Evolutionary conservation across 2,888 invertebrate genomes (phyloP).

Genomic region (Lymantria monacha): DNA sequence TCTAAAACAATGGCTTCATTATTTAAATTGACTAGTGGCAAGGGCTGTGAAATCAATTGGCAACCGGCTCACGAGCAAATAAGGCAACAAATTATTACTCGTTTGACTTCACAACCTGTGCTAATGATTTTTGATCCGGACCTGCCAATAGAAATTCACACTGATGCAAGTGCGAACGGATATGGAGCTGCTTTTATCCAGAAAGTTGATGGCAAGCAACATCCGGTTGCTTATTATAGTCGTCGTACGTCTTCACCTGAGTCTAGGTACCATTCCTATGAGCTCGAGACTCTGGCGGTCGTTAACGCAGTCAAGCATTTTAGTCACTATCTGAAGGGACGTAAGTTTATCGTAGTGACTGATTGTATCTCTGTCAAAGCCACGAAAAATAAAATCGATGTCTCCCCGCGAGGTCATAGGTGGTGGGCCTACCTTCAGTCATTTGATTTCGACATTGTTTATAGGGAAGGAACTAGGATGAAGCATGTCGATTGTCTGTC

Average conservation of each 20-base stretch:
- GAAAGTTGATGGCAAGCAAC: background rate
- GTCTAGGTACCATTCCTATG: conserved; percentile 17
- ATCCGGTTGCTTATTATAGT: background rate
- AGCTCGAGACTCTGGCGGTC: conserved; percentile 23
- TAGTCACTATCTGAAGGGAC: conserved; percentile 10
- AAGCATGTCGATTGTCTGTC: conserved; percentile 11
- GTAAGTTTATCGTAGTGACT: conserved; percentile 12
- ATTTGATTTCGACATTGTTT: conserved; percentile 1
- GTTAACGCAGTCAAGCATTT: conserved; percentile 15
- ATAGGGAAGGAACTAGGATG: conserved; percentile 1
- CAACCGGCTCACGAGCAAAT: conserved; percentile 16
- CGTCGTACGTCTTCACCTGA: conserved; percentile 2
- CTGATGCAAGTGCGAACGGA: too few species aligned
- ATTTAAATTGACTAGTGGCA: background rate
- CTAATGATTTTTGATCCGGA: too few species aligned
- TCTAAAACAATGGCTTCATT: conserved; percentile 12
- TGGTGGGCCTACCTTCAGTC: conserved; percentile 6
- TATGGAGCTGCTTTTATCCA: too few species aligned
- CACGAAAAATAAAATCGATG: conserved; percentile 2
- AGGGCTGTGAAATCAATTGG: conserved; percentile 8
- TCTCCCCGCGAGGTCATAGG: conserved; percentile 3
- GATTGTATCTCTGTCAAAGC: conserved; percentile 13
- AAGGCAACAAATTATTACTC: conserved; percentile 14
- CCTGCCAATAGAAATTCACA: too few species aligned
- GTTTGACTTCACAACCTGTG: too few species aligned